Conservation (phyloP, 2,797 vertebrate genomes). For the Notoglanidium macrostoma region DNA sequence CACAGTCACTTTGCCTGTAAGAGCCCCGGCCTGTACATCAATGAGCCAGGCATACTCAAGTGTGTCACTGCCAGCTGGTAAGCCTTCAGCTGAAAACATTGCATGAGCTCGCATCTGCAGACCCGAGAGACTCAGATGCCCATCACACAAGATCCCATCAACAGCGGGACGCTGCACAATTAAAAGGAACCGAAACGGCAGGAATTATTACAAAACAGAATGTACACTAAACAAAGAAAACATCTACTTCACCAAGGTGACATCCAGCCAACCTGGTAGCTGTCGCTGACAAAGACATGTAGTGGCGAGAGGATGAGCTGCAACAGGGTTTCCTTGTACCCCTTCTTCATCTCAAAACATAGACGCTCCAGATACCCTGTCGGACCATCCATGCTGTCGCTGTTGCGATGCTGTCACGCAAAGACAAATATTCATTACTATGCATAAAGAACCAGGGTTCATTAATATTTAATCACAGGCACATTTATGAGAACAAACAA, state of each 20-base stretch:
- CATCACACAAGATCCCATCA: conserved; percentile 89
- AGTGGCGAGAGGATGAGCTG: conserved; percentile 93
- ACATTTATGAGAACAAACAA: neutral
- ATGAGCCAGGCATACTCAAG: conserved; percentile 98
- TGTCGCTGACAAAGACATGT: conserved; percentile 92
- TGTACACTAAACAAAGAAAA: neutral
- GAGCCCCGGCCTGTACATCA: conserved; percentile 90
- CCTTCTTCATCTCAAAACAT: conserved; percentile 99
- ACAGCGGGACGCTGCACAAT: conserved; percentile 81
- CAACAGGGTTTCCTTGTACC: conserved; percentile 93
- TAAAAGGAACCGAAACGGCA: neutral
- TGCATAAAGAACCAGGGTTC: neutral
- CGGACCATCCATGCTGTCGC: conserved; percentile 91
- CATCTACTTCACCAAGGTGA: neutral
- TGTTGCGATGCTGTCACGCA: conserved; percentile 84
- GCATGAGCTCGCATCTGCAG: conserved; percentile 95
- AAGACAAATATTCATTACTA: conserved; percentile 34
- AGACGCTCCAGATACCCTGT: conserved; percentile 92
- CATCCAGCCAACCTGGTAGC: conserved; percentile 84
- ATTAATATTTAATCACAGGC: neutral
- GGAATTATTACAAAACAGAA: neutral
- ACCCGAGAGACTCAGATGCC: conserved; percentile 91
- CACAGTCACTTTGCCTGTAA: conserved; percentile 89
- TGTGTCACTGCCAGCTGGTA: conserved; percentile 87
- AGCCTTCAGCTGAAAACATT: conserved; percentile 94